A percentile compares a stretch with the other conserved stretches of the same genome.
Conservation (phyloP, 2,888 invertebrate genomes). For the Onthophagus sagittarius region DNA sequence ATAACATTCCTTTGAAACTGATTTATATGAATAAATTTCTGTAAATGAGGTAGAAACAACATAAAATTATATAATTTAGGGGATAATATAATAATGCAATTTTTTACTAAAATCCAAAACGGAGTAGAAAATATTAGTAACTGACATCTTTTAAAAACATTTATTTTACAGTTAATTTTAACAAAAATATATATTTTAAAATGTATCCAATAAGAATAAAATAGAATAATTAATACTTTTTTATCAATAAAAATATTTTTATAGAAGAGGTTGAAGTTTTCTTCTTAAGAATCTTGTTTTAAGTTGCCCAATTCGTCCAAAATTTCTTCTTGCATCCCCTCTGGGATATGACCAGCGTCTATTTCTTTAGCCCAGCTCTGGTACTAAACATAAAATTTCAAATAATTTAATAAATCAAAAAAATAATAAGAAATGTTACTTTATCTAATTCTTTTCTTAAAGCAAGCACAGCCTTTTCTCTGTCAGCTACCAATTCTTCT, state of each 20-base stretch:
- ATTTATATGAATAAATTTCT: conserved; percentile 14
- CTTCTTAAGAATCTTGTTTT: conserved; percentile 57
- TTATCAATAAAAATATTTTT: neutral
- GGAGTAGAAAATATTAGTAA: neutral
- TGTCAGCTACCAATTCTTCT: conserved; percentile 89
- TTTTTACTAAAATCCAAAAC: conserved; percentile 4
- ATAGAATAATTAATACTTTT: neutral
- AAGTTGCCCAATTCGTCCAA: conserved; percentile 71
- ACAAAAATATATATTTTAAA: conserved; percentile 9
- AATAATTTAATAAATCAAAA: neutral
- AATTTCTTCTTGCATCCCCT: conserved; percentile 66
- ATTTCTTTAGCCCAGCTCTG: conserved; percentile 76
- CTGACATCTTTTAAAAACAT: conserved; percentile 9
- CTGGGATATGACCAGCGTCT: conserved; percentile 76
- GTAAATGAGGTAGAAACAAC: neutral
- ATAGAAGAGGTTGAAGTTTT: neutral
- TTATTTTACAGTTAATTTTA: conserved; percentile 5
- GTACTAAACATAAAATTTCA: conserved; percentile 54
- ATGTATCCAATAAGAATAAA: neutral
- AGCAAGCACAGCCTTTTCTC: conserved; percentile 87
- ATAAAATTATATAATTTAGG: neutral
- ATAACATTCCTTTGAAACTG: conserved; percentile 12
- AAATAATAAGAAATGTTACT: conserved; percentile 53
- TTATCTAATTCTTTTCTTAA: conserved; percentile 86
- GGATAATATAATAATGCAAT: neutral